These are phyloP conservation scores for Pollenia griseotomentosa DNA, from an alignment of 2,888 invertebrate species.

Conservation along the genomic window DNA sequence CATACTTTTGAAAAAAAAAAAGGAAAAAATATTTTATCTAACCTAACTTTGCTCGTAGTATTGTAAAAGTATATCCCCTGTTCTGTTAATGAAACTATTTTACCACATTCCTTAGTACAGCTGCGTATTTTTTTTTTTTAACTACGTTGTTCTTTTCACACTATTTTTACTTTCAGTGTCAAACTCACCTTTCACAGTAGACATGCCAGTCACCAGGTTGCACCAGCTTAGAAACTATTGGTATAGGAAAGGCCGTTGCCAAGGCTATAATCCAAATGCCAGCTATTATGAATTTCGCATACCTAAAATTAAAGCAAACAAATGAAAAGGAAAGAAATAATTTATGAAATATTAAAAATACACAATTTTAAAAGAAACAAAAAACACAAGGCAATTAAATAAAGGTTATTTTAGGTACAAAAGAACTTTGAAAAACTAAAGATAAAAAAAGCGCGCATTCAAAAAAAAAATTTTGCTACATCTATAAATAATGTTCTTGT, in stretches of 20 bases:
- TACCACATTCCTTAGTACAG: neutral
- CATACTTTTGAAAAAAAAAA: too few species aligned
- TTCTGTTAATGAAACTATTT: neutral
- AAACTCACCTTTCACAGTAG: constrained; percentile 88
- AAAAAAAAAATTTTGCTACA: too few species aligned
- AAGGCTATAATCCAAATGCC: constrained; percentile 86
- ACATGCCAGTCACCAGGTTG: constrained; percentile 88
- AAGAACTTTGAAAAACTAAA: too few species aligned
- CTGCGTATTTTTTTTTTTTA: too few species aligned
- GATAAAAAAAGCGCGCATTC: too few species aligned
- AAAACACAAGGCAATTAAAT: too few species aligned
- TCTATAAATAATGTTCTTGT: too few species aligned
- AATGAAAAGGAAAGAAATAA: neutral
- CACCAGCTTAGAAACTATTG: constrained; percentile 88
- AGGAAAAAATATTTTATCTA: too few species aligned
- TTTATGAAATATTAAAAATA: constrained; percentile 6
- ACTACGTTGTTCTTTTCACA: too few species aligned
- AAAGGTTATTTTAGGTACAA: too few species aligned
- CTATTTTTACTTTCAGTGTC: neutral
- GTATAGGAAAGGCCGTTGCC: constrained; percentile 92
- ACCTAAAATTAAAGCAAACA: constrained; percentile 76
- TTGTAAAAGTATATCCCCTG: neutral
- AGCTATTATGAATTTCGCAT: constrained; percentile 83
- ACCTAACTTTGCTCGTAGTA: neutral
- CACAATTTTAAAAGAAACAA: too few species aligned